phyloP scores from a whole-genome alignment of 1,140 invertebrate genomes.

The Rhynchophorus ferrugineus region DNA sequence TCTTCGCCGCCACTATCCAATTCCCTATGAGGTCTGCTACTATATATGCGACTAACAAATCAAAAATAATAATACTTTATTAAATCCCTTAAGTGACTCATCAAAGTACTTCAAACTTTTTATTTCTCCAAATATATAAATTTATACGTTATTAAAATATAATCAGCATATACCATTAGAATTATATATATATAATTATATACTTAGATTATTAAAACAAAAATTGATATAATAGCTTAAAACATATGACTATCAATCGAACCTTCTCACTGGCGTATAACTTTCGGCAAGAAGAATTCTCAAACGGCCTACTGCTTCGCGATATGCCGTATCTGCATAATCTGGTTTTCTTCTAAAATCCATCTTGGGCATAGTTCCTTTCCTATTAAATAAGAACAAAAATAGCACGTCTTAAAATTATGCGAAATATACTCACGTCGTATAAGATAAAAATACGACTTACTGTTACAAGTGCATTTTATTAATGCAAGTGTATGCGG shows the following conservation, averaged over 20 bases:
- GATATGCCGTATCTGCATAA: constrained; percentile 72
- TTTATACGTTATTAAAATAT: too few relatives aligned
- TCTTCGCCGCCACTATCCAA: constrained; percentile 46
- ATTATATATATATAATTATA: neutral
- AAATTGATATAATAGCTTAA: neutral
- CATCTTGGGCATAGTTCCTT: constrained; percentile 34
- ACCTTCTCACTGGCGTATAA: constrained; percentile 45
- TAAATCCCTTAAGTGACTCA: too few relatives aligned
- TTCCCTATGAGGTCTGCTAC: constrained; percentile 38
- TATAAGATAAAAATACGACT: neutral
- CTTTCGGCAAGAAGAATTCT: constrained; percentile 68
- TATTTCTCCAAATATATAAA: too few relatives aligned
- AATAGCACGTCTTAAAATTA: neutral
- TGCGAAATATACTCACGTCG: neutral
- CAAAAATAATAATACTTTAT: neutral
- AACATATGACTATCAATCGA: neutral
- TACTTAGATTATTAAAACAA: neutral
- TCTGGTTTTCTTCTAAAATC: constrained; percentile 54
- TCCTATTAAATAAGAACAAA: constrained; percentile 26
- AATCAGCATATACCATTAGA: neutral
- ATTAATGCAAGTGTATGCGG: constrained; percentile 1
- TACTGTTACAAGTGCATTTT: neutral
- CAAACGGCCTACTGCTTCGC: constrained; percentile 69
- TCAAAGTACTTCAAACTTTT: too few relatives aligned
- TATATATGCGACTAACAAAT: constrained; percentile 1